Conservation (phyloP, 2,113 vertebrate genomes). For the Coturnix japonica region DNA sequence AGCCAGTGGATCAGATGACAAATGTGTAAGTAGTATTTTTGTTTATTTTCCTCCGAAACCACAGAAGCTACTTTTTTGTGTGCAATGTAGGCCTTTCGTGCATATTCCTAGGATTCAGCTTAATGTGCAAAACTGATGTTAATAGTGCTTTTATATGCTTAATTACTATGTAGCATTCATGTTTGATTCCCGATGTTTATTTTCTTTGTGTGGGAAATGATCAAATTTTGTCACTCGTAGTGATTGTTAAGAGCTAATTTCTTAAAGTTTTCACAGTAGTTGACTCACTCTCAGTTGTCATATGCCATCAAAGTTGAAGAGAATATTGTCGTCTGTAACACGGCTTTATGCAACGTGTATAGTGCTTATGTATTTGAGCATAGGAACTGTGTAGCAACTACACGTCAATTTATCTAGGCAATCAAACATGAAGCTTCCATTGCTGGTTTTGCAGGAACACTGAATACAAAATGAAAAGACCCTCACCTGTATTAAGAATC, state of each 20-base stretch:
- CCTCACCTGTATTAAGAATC: neutral
- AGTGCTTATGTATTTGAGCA: neutral
- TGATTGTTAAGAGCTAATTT: neutral
- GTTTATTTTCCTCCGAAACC: neutral
- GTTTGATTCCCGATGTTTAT: neutral
- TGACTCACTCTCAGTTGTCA: neutral
- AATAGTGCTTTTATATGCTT: neutral
- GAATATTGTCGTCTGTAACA: neutral
- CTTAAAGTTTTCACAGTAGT: neutral
- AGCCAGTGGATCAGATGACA: constrained; percentile 89
- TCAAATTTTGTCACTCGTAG: neutral
- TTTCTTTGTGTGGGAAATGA: neutral
- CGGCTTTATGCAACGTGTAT: neutral
- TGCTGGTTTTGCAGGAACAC: neutral
- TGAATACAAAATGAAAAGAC: neutral
- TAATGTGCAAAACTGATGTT: neutral
- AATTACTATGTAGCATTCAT: neutral
- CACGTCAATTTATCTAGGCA: neutral
- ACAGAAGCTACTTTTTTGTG: neutral
- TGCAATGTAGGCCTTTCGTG: neutral
- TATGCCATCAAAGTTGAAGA: neutral
- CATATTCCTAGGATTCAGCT: neutral
- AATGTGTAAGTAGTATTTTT: constrained; percentile 76
- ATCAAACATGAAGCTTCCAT: neutral
- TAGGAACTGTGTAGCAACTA: neutral